A percentile compares a stretch with the other conserved stretches of the same genome.
Evolutionary conservation across 2,888 invertebrate genomes (phyloP).

Genomic region (Archips crataeganus): DNA sequence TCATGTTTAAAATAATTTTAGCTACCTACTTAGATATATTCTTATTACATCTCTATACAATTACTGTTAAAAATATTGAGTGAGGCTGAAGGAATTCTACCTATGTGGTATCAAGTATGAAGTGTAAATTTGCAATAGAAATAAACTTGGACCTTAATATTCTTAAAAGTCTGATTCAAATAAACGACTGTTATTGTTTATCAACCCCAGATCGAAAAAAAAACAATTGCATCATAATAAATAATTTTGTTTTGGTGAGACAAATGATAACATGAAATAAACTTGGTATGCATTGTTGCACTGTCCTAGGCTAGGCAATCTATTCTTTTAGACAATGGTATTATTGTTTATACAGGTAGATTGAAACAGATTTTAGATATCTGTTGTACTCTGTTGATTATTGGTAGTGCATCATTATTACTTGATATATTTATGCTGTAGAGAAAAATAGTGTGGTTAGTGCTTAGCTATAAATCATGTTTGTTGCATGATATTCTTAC

Average conservation of each 20-base stretch:
- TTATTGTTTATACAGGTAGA: conserved; percentile 1
- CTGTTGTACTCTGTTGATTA: too few relatives aligned
- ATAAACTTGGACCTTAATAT: background rate
- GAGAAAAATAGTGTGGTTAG: too few relatives aligned
- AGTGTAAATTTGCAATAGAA: background rate
- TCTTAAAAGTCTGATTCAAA: too few relatives aligned
- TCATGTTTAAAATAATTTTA: background rate
- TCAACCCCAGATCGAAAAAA: background rate
- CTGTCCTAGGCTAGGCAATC: background rate
- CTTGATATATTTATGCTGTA: too few relatives aligned
- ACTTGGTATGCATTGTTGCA: background rate
- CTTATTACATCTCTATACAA: background rate
- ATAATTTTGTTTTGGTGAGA: background rate
- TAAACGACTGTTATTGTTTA: background rate
- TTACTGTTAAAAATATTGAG: background rate
- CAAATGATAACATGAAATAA: background rate
- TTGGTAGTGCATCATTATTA: too few relatives aligned
- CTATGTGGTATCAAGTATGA: background rate
- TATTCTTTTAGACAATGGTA: background rate
- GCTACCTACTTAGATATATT: background rate
- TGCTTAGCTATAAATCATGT: too few relatives aligned
- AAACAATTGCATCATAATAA: background rate
- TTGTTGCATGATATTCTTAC: too few relatives aligned
- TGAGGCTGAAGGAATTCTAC: background rate
- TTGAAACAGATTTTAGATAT: background rate